Evolutionary conservation across 2,113 vertebrate species (phyloP), one percentile per base, ranked within the genome.

Genomic region (Prochilodus magdalenae): DNA sequence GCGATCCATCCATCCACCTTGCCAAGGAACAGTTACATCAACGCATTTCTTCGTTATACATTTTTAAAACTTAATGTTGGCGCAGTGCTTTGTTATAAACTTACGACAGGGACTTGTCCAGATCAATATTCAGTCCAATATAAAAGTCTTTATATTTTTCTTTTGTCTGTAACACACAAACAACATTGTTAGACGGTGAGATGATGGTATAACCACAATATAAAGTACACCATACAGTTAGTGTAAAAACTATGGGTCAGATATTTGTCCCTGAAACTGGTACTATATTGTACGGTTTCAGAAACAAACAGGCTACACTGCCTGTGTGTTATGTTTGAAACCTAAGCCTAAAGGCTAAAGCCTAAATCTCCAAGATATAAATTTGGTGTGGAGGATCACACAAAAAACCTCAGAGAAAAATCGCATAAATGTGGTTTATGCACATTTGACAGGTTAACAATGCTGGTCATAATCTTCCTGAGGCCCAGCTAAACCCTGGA

Each of bases 1-100:
- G 91, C 49, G 93, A 92, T 60, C 93, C 95, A 88, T 98, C 96
- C 89, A 97, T 94, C 97, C 97, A 98, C 87, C 97, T 99, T 77
- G 33, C 14, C 33, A 44, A 70, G n/a, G 36, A 70, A 70, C 0
- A 70, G 0, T 26, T 33, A 14, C 67, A 70, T 57, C 29, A 78
- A 15, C 47, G 20, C 20, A 59, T 75, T 67, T 81, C 6, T 67
- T 22, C 26, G n/a, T n/a, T n/a, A n/a, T n/a, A n/a, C n/a, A n/a
- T n/a, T n/a, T n/a, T n/a, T n/a, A n/a, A n/a, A n/a, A n/a, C n/a
- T 70, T 13, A 51, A 75, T 18, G 1, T 49, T 20, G 29, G 11
- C 24, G 40, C 2, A 69, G 33, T 44, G 66, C 13, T 44, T 44
- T 12, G 10, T n/a, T 18, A 40, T 69, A 85, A 81, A 92, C 96